Base-by-base conservation (phyloP, 2,113 vertebrate genomes). In the Gobius niger region DNA sequence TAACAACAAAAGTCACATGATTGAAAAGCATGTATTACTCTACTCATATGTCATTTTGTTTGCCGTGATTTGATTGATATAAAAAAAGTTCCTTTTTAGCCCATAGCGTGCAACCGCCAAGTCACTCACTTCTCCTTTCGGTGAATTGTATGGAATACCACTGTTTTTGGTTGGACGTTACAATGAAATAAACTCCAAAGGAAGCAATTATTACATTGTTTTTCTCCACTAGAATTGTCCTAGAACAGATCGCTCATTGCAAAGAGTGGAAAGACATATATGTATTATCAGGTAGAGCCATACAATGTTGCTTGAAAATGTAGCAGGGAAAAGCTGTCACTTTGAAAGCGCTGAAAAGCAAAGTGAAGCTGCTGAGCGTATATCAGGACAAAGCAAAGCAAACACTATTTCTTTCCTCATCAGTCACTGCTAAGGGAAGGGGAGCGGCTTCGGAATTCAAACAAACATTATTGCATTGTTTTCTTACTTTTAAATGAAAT, bases 71-170 rank as follows among this genome's bases (percentile, higher is more conserved):
- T 4, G 24, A 34, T 34, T 4, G 24, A 34, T 34, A 4, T 34
- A 34, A 34, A 34, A 24, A 34, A 34, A 4, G 24, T 34, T 34
- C 3, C 5, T 34, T 34, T 34, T 34, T 34, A 34, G 24, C 24
- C 24, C 24, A 34, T 34, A 34, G 24, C 24, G 24, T 34, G 24
- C 24, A 34, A 34, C 24, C 24, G 47, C 47, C 47, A 15, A 15
- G 16, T 60, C 40, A 9, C 57, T 42, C 42, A 8, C 18, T 42
- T 60, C 57, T 60, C 57, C 14, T 42, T 60, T n/a, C 81, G 69
- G 24, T 62, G 67, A 34, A 82, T 86, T 87, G 82, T 86, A 87
- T 87, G 86, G 82, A 81, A 73, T 75, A 79, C 78, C 83, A 52
- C 47, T 47, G 54, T 57, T 1, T 54, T 12, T 14, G 13, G 47